Percentiles rank a stretch among this genome's conserved stretches.
These are phyloP conservation scores for Eira barbara DNA, from an alignment of 2,113 vertebrate genomes.

Conservation along the genomic window DNA sequence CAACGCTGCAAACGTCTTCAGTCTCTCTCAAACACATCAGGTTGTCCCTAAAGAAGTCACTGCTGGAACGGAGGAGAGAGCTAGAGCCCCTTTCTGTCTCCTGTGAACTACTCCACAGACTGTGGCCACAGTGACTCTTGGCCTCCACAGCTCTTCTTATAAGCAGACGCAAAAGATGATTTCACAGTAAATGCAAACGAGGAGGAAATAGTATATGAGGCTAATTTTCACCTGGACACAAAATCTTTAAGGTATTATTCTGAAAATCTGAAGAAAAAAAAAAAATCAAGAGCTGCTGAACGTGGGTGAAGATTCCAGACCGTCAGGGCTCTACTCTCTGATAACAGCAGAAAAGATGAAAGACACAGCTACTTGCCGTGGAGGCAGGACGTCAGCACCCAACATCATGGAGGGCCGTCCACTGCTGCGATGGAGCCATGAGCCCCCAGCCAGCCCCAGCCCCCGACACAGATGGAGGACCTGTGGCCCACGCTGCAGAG, in stretches of 20 bases:
- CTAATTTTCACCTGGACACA: not conserved
- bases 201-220: not conserved
- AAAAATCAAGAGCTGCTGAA: not conserved
- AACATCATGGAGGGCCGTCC: not conserved
- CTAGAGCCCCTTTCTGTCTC: no score
- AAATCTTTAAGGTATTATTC: not conserved
- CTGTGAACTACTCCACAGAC: rapidly evolving
- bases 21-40: not conserved
- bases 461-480: not conserved
- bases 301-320: not conserved
- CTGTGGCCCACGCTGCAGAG: not conserved
- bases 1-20: not conserved
- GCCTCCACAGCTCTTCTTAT: not conserved
- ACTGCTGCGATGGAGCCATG: not conserved
- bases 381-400: not conserved
- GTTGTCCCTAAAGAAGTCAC: not conserved
- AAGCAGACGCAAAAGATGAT: not conserved
- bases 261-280: not conserved
- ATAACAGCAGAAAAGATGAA: not conserved
- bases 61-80: not conserved
- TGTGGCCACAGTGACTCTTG: not conserved
- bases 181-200: not conserved
- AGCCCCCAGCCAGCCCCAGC: not conserved
- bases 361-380: no score
- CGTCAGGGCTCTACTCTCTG: no score